Percentiles rank a stretch among this genome's conserved stretches.
These are phyloP conservation scores for Amphimedon queenslandica DNA, from an alignment of 37 sponge, comb jelly and placozoan genomes.

Conservation along the genomic window DNA sequence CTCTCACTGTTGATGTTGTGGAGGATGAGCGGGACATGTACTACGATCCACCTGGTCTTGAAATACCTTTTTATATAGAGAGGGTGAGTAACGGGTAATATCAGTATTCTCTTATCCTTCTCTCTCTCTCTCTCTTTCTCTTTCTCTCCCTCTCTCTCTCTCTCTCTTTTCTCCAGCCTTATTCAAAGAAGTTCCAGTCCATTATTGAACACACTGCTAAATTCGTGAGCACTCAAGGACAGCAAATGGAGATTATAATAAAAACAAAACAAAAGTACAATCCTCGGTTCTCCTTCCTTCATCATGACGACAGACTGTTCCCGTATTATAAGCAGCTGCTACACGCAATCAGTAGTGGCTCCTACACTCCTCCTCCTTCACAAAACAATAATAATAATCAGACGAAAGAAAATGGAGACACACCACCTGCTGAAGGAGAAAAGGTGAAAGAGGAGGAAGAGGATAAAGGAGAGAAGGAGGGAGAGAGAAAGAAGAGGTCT, in stretches of 20 bases:
- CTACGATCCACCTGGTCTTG: constrained; percentile 23
- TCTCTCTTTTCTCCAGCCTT: constrained; percentile 56
- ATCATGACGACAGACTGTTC: constrained; percentile 59
- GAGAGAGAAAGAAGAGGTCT: background rate
- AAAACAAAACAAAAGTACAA: constrained; percentile 90
- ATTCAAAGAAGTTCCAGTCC: constrained; percentile 73
- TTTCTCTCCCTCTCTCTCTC: background rate
- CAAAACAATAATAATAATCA: background rate
- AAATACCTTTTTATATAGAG: constrained; percentile 32
- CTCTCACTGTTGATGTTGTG: constrained; percentile 30
- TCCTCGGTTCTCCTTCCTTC: constrained; percentile 87
- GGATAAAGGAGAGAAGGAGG: constrained; percentile 1
- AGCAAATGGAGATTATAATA: constrained; percentile 94
- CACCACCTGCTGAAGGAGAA: background rate
- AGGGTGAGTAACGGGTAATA: constrained; percentile 26
- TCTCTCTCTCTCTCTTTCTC: constrained; percentile 8
- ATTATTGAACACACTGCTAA: constrained; percentile 88
- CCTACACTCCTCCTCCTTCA: constrained; percentile 27
- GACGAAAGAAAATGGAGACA: background rate
- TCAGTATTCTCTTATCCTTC: background rate
- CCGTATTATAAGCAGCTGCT: constrained; percentile 88
- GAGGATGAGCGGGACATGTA: constrained; percentile 32
- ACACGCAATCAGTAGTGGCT: constrained; percentile 18
- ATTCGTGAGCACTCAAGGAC: constrained; percentile 74
- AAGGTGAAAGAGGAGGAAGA: background rate